These are phyloP conservation scores for Telenomus remus DNA, from an alignment of 1,140 invertebrate genomes.

Conservation along the genomic window DNA sequence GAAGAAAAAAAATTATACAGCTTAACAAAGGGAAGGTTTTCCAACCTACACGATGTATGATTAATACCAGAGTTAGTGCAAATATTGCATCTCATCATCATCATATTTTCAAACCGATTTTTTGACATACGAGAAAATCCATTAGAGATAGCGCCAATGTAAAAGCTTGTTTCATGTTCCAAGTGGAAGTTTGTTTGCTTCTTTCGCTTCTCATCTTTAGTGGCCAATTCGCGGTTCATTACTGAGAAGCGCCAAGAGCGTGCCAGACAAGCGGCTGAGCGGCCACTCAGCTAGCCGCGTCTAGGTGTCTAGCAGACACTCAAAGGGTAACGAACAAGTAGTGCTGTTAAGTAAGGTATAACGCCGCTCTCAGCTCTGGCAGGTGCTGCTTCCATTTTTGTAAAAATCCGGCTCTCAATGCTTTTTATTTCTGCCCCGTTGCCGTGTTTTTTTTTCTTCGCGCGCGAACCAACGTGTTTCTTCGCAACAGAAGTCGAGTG, in stretches of 20 bases:
- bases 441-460: slow-evolving; percentile 18
- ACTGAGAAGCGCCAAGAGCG: slow-evolving; percentile 53
- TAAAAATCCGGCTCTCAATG: too few species aligned
- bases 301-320: slow-evolving; percentile 61
- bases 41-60: too few species aligned
- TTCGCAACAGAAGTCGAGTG: slow-evolving; percentile 50
- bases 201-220: slow-evolving; percentile 48
- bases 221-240: slow-evolving; percentile 54
- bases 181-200: slow-evolving; percentile 40
- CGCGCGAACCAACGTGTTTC: too few species aligned
- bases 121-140: slow-evolving; percentile 25
- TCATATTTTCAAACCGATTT: slow-evolving; percentile 26
- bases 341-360: slow-evolving; percentile 64
- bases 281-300: slow-evolving; percentile 52
- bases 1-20: too few species aligned
- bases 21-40: too few species aligned
- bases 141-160: slow-evolving; percentile 18
- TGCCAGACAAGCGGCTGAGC: slow-evolving; percentile 38
- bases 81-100: slow-evolving; percentile 5
- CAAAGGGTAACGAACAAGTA: slow-evolving; percentile 65
- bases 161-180: slow-evolving; percentile 22
- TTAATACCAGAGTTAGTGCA: too few species aligned
- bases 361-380: slow-evolving; percentile 54
- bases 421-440: neutral
- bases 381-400: slow-evolving; percentile 49